phyloP scores from a whole-genome alignment of 2,888 invertebrate genomes.

The Achlya flavicornis region DNA sequence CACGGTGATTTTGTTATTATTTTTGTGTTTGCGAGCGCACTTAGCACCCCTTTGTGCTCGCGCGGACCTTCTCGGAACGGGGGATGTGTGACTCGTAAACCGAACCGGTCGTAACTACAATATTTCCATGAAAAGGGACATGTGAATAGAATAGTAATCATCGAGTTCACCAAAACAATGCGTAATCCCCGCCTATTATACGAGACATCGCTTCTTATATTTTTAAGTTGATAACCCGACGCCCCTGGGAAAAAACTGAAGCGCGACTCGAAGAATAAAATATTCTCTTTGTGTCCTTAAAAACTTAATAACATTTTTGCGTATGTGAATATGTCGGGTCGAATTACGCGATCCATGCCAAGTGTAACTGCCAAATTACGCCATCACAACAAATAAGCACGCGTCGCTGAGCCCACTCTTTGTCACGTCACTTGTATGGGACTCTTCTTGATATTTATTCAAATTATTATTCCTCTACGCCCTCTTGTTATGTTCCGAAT shows the following conservation, averaged over 20 bases:
- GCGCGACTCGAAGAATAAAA: background rate
- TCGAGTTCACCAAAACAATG: conserved; percentile 58
- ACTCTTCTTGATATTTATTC: conserved; percentile 77
- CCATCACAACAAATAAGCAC: conserved; percentile 76
- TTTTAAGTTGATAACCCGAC: conserved; percentile 28
- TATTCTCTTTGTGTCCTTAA: conserved; percentile 46
- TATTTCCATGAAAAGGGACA: conserved; percentile 69
- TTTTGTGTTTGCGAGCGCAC: conserved; percentile 82
- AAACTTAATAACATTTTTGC: conserved; percentile 77
- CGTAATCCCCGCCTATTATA: conserved; percentile 45
- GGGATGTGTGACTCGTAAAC: conserved; percentile 72
- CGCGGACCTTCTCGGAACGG: conserved; percentile 69
- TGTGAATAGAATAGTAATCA: conserved; percentile 77
- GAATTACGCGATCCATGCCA: conserved; percentile 60
- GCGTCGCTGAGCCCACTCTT: conserved; percentile 72
- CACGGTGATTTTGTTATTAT: conserved; percentile 83
- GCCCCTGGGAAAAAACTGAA: conserved; percentile 22
- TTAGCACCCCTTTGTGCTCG: conserved; percentile 77
- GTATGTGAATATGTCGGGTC: conserved; percentile 61
- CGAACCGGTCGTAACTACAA: conserved; percentile 60
- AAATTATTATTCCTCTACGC: conserved; percentile 79
- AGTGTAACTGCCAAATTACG: conserved; percentile 74
- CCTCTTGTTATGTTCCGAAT: conserved; percentile 78
- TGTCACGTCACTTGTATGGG: conserved; percentile 73
- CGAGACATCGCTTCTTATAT: conserved; percentile 22